Percentiles rank a stretch among this genome's conserved stretches.
Conservation (phyloP, 1,140 invertebrate species). For the Zaprionus nigranus region DNA sequence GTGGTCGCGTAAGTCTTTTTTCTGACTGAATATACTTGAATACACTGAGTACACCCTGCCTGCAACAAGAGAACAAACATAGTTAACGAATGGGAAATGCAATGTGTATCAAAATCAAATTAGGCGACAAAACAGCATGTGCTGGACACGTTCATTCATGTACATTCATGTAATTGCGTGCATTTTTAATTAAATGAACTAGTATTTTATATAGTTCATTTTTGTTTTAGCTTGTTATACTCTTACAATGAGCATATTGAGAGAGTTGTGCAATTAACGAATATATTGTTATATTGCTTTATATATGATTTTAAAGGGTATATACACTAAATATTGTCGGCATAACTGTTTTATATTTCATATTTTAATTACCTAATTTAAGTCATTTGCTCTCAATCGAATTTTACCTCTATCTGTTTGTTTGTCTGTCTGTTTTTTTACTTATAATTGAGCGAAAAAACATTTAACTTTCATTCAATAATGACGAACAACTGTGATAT, state of each 20-base stretch:
- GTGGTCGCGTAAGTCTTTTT: too few relatives aligned
- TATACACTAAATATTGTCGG: too few relatives aligned
- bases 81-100: neutral
- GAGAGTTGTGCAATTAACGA: too few relatives aligned
- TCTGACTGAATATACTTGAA: too few relatives aligned
- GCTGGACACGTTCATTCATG: neutral
- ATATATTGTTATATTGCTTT: too few relatives aligned
- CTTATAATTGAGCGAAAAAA: neutral
- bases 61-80: neutral
- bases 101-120: neutral
- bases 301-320: too few relatives aligned
- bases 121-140: neutral
- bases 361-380: neutral
- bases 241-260: too few relatives aligned
- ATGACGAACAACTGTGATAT: conserved; percentile 1
- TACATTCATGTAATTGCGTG: neutral
- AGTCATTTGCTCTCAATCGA: neutral
- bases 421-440: neutral
- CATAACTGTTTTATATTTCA: neutral
- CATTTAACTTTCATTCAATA: conserved; percentile 12
- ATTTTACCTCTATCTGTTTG: neutral
- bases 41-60: neutral
- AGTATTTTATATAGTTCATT: too few relatives aligned
- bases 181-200: too few relatives aligned
- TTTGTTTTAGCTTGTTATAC: too few relatives aligned